These are phyloP conservation scores for Drosophila nigrodunni DNA, from an alignment of 1,140 invertebrate species.

Conservation along the genomic window DNA sequence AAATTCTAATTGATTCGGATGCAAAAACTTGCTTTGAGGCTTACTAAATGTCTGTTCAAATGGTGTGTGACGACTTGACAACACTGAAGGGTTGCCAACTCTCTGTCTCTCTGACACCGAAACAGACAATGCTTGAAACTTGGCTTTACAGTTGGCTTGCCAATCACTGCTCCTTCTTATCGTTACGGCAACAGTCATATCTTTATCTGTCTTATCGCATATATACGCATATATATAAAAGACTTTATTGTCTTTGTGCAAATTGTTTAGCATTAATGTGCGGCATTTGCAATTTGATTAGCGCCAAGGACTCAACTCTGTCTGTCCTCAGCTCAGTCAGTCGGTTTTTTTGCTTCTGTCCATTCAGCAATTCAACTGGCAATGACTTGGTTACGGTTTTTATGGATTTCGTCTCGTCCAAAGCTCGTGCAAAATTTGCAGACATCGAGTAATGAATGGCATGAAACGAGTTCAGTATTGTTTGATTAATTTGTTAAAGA, in stretches of 20 bases:
- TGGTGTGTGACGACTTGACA: slow-evolving; percentile 48
- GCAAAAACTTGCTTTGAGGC: slow-evolving; percentile 25
- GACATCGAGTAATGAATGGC: slow-evolving; percentile 63
- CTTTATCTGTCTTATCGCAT: neutral
- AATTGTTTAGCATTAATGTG: slow-evolving; percentile 50
- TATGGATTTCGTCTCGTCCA: slow-evolving; percentile 32
- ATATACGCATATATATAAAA: slow-evolving; percentile 20
- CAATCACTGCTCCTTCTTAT: slow-evolving; percentile 34
- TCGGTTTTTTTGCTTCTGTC: too few relatives aligned
- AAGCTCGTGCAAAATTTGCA: slow-evolving; percentile 44
- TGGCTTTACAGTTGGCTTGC: slow-evolving; percentile 17
- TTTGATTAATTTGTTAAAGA: slow-evolving; percentile 39
- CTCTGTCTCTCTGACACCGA: neutral
- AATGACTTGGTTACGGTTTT: slow-evolving; percentile 34
- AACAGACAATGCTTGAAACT: neutral
- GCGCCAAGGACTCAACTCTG: neutral
- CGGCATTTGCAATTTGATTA: slow-evolving; percentile 58
- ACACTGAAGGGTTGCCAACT: neutral
- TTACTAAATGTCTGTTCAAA: slow-evolving; percentile 27
- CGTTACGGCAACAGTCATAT: slow-evolving; percentile 24
- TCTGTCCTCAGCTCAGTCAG: too few relatives aligned
- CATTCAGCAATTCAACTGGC: slow-evolving; percentile 1
- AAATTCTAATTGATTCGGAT: slow-evolving; percentile 53
- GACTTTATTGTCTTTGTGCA: slow-evolving; percentile 44
- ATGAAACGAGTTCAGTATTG: slow-evolving; percentile 34